A percentile compares a stretch with the other conserved stretches of the same genome.
Evolutionary conservation across 2,797 vertebrate genomes (phyloP).

Genomic region (Sebastes kiyomatsui): DNA sequence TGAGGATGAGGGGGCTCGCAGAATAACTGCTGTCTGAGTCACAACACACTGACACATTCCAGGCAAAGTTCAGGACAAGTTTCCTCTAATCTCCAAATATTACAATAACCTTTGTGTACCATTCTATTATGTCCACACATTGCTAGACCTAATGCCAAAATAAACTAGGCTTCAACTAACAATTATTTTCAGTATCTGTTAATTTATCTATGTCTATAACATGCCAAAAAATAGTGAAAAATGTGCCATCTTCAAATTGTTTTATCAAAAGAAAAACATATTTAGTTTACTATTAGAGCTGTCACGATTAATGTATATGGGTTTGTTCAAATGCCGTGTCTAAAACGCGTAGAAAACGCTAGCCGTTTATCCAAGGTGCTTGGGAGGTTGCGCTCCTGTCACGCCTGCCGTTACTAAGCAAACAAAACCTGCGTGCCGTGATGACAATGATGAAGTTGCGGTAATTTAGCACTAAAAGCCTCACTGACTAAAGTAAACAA

Average conservation of each 20-base stretch:
- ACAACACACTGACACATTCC: constrained; percentile 25
- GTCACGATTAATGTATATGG: too few species aligned
- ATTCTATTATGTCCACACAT: not conserved
- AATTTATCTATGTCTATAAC: not conserved
- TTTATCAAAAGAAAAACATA: not conserved
- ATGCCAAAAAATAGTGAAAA: not conserved
- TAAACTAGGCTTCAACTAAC: not conserved
- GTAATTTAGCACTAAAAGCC: too few species aligned
- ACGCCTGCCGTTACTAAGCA: too few species aligned
- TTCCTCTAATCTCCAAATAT: not conserved
- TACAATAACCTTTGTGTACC: not conserved
- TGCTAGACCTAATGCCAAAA: too few species aligned
- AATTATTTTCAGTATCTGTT: not conserved
- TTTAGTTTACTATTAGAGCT: not conserved
- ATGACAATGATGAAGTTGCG: too few species aligned
- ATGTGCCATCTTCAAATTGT: not conserved
- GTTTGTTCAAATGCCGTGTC: too few species aligned
- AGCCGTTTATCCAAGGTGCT: too few species aligned
- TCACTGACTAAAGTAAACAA: too few species aligned
- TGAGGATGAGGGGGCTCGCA: constrained; percentile 11
- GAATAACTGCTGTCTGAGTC: constrained; percentile 53
- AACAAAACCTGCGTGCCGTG: too few species aligned
- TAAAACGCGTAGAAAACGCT: too few species aligned
- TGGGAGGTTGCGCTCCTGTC: too few species aligned
- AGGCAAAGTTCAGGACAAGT: not conserved